Conservation (phyloP, 1,140 invertebrate species). For the Zophobas atratus region DNA sequence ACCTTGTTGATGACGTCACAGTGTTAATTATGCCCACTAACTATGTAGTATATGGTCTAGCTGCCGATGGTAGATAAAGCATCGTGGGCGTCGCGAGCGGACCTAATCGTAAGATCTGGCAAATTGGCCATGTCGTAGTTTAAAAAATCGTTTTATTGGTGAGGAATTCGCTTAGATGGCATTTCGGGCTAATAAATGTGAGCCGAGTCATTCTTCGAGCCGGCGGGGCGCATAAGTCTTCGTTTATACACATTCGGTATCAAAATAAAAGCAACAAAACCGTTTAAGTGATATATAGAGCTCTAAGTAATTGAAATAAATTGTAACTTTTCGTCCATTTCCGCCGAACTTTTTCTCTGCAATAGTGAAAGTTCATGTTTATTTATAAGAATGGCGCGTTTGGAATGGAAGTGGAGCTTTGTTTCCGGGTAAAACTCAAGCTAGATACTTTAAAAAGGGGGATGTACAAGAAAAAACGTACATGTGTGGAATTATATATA, state of each 20-base stretch:
- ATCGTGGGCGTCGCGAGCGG: slow-evolving; percentile 20
- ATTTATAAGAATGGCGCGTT: slow-evolving; percentile 27
- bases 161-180: slow-evolving; percentile 29
- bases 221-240: slow-evolving; percentile 44
- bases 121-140: slow-evolving; percentile 35
- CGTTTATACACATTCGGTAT: slow-evolving; percentile 48
- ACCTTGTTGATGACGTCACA: slow-evolving; percentile 21
- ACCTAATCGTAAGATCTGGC: slow-evolving; percentile 33
- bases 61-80: slow-evolving; percentile 21
- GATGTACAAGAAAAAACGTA: too few relatives aligned
- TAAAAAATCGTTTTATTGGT: slow-evolving; percentile 39
- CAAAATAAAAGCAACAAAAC: slow-evolving; percentile 49
- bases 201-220: slow-evolving; percentile 34
- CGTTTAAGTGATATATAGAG: slow-evolving; percentile 52
- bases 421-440: not conserved
- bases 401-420: slow-evolving; percentile 23
- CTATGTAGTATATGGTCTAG: slow-evolving; percentile 37
- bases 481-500: too few relatives aligned
- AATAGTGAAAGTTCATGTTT: slow-evolving; percentile 48
- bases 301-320: slow-evolving; percentile 51
- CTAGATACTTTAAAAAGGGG: too few relatives aligned
- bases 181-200: slow-evolving; percentile 41
- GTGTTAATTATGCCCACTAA: slow-evolving; percentile 40
- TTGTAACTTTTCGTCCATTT: slow-evolving; percentile 51
- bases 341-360: slow-evolving; percentile 35